These are phyloP conservation scores for Drosophila vallismaia DNA, from an alignment of 2,888 invertebrate species.

Conservation along the genomic window DNA sequence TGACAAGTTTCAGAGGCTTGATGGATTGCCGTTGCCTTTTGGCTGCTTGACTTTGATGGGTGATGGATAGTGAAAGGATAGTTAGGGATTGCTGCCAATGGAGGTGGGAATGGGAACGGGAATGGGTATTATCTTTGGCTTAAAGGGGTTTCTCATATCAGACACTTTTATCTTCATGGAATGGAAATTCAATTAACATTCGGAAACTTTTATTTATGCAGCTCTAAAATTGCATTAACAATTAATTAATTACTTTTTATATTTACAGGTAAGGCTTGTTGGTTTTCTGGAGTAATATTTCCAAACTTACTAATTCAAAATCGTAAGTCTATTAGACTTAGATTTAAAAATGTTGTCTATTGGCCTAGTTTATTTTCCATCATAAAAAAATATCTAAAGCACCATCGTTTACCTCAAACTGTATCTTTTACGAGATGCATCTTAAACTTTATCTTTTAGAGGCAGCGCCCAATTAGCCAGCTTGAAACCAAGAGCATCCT, in stretches of 20 bases:
- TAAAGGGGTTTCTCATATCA: slow-evolving; percentile 6
- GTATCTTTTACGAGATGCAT: slow-evolving; percentile 7
- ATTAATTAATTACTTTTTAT: background rate
- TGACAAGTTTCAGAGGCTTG: slow-evolving; percentile 56
- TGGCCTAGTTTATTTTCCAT: background rate
- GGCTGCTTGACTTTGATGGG: slow-evolving; percentile 38
- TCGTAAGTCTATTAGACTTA: no score
- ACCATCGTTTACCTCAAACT: background rate
- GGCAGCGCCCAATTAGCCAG: slow-evolving; percentile 37
- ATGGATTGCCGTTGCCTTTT: slow-evolving; percentile 62
- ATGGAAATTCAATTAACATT: background rate
- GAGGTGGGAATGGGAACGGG: background rate
- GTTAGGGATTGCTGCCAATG: slow-evolving; percentile 35
- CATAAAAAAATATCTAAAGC: background rate
- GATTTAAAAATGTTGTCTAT: no score
- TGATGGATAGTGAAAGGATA: slow-evolving; percentile 48
- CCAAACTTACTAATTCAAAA: background rate
- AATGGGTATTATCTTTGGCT: background rate
- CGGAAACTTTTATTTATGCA: background rate
- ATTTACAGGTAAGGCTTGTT: background rate
- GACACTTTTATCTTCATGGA: background rate
- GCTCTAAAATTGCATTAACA: background rate
- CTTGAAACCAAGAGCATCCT: slow-evolving; percentile 24
- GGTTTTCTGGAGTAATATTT: background rate
- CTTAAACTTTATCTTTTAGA: slow-evolving; percentile 19